Evolutionary conservation across 2,113 vertebrate genomes (phyloP), one percentile per base, ranked within the genome.

Genomic region (Elanus axillaris): DNA sequence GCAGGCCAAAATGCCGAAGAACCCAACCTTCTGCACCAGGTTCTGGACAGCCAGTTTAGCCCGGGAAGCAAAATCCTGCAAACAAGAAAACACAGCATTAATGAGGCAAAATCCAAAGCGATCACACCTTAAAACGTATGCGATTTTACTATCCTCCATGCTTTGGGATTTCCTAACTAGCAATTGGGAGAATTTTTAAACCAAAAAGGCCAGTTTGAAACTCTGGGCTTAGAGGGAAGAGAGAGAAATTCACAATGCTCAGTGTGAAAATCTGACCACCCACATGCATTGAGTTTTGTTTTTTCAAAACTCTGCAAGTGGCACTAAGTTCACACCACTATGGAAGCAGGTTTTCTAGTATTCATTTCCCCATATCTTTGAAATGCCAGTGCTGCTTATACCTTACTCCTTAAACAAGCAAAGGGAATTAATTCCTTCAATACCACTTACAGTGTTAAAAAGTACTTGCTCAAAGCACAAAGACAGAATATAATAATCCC

Each of bases 1-100:
- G 93, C 99, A 99, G 38, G 99, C 98, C 97, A 99, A 97, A 96
- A 99, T 99, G 78, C 99, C 99, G 48, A 99, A 98, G 98, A 99
- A 99, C n/a, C 99, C 99, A 50, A 99, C 99, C 97, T 98, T 99
- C 97, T 99, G 99, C 66, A 99, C 99, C 97, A 99, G 98, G 63
- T 99, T 99, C 97, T 99, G 99, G 86, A 99, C 98, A 10, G 99
- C 99, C 94, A 99, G 89, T 75, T 99, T 99, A 5, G 99, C 99
- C 96, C 99, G 98, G 69, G 99, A 99, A 75, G 98, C 98, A 97
- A 99, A 99, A 63, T 99, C 99, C 99, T 99, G 89, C 55, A 94
- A 98, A 94, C 2, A 47, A 92, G 4, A 75, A 94, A 85, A 86
- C 2, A 6, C 19, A 86, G 7, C 1, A 16, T 73, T 53, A 8